Percentiles rank a stretch among this genome's conserved stretches.
These are phyloP conservation scores for Aphelenchoides fujianensis DNA, from an alignment of 1,140 invertebrate genomes.

Conservation along the genomic window DNA sequence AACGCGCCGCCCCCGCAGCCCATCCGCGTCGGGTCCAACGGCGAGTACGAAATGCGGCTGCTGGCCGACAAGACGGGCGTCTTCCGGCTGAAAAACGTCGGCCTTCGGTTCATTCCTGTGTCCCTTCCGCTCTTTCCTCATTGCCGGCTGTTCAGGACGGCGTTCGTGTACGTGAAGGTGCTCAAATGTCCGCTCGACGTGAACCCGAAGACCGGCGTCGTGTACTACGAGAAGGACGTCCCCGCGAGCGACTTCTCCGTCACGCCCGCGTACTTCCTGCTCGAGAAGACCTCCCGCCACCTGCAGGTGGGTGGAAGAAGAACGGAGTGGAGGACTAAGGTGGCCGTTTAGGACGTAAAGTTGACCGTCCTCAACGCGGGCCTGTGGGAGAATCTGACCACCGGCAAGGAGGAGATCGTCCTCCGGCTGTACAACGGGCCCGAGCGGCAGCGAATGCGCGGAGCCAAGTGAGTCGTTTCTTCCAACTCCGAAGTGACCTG, in stretches of 20 bases:
- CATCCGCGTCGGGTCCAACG: too few species aligned
- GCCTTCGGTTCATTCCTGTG: neutral
- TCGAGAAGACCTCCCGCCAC: neutral
- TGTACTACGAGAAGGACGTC: neutral
- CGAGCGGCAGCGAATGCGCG: neutral
- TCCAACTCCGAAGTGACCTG: neutral
- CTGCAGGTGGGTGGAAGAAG: neutral
- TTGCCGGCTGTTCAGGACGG: neutral
- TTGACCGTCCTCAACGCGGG: neutral
- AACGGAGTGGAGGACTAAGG: neutral
- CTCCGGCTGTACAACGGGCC: neutral
- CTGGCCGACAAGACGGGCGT: neutral
- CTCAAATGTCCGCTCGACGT: neutral
- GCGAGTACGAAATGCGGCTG: neutral
- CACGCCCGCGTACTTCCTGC: neutral
- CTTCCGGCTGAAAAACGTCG: neutral
- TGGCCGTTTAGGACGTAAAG: neutral
- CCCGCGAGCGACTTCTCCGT: neutral
- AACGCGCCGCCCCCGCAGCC: too few species aligned
- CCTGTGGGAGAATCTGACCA: neutral
- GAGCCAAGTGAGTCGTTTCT: neutral
- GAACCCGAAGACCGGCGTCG: neutral
- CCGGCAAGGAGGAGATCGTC: neutral
- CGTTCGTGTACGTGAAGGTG: conserved; percentile 10
- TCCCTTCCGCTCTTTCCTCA: too few species aligned